Conservation (phyloP, 2,888 invertebrate genomes). For the Drosophila paranaensis region DNA sequence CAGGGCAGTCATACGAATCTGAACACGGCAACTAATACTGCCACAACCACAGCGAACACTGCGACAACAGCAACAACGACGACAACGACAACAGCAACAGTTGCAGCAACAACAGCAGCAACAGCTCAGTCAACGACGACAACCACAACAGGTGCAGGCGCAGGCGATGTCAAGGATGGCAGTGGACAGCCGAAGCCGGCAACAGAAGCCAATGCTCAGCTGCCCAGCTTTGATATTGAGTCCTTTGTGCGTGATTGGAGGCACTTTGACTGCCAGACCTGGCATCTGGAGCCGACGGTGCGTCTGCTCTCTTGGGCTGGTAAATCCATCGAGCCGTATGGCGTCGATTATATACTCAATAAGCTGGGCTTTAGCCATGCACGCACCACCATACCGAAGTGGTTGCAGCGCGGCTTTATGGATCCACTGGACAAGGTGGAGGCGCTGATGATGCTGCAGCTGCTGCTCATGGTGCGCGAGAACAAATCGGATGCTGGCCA, state of each 20-base stretch:
- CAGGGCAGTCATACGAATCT: constrained; percentile 72
- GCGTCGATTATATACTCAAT: constrained; percentile 98
- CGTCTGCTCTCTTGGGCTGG: constrained; percentile 95
- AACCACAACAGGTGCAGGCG: constrained; percentile 8
- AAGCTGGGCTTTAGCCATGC: constrained; percentile 99
- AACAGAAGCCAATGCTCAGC: constrained; percentile 27
- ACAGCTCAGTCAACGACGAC: constrained; percentile 30
- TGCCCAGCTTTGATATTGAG: constrained; percentile 85
- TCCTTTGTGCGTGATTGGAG: constrained; percentile 93
- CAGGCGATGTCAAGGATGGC: constrained; percentile 39
- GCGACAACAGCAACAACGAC: constrained; percentile 23
- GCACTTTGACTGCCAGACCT: constrained; percentile 96
- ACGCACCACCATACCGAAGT: constrained; percentile 99
- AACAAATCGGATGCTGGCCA: constrained; percentile 81
- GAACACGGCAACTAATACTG: constrained; percentile 32
- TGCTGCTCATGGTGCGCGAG: constrained; percentile 88
- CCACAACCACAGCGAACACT: constrained; percentile 33
- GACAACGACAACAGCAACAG: constrained; percentile 21
- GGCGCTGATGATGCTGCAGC: constrained; percentile 90
- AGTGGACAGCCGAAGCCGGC: neutral
- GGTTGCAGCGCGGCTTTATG: constrained; percentile 99
- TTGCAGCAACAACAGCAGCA: constrained; percentile 27
- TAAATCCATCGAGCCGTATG: constrained; percentile 98
- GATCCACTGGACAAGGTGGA: constrained; percentile 98
- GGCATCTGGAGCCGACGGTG: constrained; percentile 98